Percentiles rank a stretch among this genome's conserved stretches.
phyloP scores from a whole-genome alignment of 1,140 invertebrate genomes.

The Idris sp. region DNA sequence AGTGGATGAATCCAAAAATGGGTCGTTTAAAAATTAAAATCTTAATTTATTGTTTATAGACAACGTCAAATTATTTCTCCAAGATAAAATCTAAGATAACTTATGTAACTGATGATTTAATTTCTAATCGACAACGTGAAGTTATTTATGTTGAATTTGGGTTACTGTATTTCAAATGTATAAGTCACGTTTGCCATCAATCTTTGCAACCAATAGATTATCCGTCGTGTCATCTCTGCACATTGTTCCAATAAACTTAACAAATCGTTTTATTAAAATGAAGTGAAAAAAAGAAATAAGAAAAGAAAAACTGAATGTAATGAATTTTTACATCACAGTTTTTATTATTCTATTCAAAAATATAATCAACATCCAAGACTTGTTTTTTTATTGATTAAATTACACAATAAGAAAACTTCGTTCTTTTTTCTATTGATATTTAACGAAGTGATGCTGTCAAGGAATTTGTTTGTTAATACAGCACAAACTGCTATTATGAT shows the following conservation, averaged over 20 bases:
- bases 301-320: background rate
- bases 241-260: slow-evolving; percentile 1
- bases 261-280: slow-evolving; percentile 1
- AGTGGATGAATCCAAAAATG: too few relatives aligned
- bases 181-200: slow-evolving; percentile 48
- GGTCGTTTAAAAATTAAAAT: too few relatives aligned
- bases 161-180: slow-evolving; percentile 37
- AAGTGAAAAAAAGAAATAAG: background rate
- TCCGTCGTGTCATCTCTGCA: slow-evolving; percentile 15
- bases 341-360: slow-evolving; percentile 3
- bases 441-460: too few relatives aligned
- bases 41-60: too few relatives aligned
- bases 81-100: too few relatives aligned
- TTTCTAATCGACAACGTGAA: slow-evolving; percentile 15
- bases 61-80: too few relatives aligned
- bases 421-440: too few relatives aligned
- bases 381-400: too few relatives aligned
- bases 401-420: too few relatives aligned
- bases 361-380: background rate
- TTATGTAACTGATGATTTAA: slow-evolving; percentile 16
- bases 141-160: slow-evolving; percentile 42
- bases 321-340: background rate
- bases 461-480: too few relatives aligned
- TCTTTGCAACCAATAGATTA: slow-evolving; percentile 32
- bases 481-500: too few relatives aligned